Conservation (phyloP, 2,797 vertebrate species). For the Smutsia temminckii region DNA sequence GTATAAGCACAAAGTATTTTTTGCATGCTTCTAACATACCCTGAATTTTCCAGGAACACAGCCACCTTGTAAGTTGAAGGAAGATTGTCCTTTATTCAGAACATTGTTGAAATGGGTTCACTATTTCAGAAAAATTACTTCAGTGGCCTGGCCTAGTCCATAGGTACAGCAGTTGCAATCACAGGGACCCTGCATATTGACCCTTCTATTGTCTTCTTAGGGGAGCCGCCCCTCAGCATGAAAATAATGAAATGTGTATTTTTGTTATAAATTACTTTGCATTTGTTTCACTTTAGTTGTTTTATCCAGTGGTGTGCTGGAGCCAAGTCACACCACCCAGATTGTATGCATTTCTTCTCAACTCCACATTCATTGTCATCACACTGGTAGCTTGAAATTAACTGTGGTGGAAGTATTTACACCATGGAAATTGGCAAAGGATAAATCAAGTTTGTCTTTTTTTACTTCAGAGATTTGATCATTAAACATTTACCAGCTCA, state of each 20-base stretch:
- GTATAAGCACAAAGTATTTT: background rate
- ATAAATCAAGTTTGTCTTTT: background rate
- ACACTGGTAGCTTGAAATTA: background rate
- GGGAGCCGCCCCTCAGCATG: background rate
- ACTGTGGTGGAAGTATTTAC: constrained; percentile 53
- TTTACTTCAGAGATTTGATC: background rate
- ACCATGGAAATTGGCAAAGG: constrained; percentile 31
- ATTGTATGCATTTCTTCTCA: background rate
- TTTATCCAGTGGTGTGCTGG: background rate
- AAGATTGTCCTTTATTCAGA: background rate
- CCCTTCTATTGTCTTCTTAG: background rate
- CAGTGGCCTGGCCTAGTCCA: background rate
- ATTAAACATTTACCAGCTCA: constrained; percentile 11
- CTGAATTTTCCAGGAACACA: background rate
- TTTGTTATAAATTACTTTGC: background rate
- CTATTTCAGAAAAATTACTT: background rate
- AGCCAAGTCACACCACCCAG: background rate
- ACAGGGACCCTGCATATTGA: accelerated
- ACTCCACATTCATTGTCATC: background rate
- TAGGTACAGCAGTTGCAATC: background rate
- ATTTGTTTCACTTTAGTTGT: background rate
- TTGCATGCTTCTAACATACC: background rate
- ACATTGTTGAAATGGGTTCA: background rate
- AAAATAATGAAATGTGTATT: background rate
- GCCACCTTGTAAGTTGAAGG: background rate